Conservation (phyloP, 2,888 invertebrate genomes). For the Amorpha juglandis region DNA sequence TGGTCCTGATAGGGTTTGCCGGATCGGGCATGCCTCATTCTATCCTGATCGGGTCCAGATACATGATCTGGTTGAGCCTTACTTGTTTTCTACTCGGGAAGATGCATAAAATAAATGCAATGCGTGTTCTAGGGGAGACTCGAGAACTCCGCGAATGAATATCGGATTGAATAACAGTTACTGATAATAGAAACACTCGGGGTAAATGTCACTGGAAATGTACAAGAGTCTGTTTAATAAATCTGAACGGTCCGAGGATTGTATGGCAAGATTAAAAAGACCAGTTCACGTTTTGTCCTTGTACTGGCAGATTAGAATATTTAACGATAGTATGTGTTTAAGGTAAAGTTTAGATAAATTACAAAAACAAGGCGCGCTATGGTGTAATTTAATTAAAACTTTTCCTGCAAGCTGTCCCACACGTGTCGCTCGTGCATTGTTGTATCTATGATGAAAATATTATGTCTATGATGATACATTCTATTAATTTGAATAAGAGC, state of each 20-base stretch:
- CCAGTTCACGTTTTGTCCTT: neutral
- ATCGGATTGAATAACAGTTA: slow-evolving; percentile 19
- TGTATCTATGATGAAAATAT: no score
- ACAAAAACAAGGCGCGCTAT: neutral
- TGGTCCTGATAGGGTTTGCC: no score
- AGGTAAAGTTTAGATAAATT: slow-evolving; percentile 3
- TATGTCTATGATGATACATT: no score
- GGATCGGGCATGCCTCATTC: no score
- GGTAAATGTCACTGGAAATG: slow-evolving; percentile 20
- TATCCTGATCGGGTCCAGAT: no score
- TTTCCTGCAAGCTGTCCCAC: slow-evolving; percentile 10
- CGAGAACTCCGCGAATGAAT: neutral
- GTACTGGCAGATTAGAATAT: neutral
- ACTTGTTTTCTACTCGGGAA: no score
- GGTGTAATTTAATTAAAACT: slow-evolving; percentile 17
- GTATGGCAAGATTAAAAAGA: slow-evolving; percentile 12
- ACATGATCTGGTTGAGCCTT: no score
- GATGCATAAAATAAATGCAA: slow-evolving; percentile 8
- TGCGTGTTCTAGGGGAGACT: neutral
- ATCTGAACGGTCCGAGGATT: slow-evolving; percentile 6
- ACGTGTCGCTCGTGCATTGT: slow-evolving; percentile 14
- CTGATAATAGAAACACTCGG: slow-evolving; percentile 17
- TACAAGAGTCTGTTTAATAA: slow-evolving; percentile 12
- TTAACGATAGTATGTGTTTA: neutral
- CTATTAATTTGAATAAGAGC: no score